Percentiles rank a stretch among this genome's conserved stretches.
These are phyloP conservation scores for Synergus itoensis DNA, from an alignment of 2,888 invertebrate genomes.

Conservation along the genomic window DNA sequence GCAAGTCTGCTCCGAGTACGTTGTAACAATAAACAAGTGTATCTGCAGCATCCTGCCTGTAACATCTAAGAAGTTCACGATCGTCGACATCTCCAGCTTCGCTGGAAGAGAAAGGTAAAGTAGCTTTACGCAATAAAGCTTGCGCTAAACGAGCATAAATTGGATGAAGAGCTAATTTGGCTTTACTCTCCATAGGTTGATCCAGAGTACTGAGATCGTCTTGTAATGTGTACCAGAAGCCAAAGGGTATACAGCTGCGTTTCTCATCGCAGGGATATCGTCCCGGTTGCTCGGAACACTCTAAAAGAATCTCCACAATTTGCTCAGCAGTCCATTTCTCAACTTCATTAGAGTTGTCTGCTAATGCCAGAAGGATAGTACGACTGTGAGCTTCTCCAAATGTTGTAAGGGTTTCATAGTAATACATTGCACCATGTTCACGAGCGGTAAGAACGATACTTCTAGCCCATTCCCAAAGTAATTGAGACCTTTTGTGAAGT, in stretches of 20 bases:
- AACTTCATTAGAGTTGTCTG: conserved; percentile 72
- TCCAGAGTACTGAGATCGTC: conserved; percentile 78
- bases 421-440: conserved; percentile 66
- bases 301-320: conserved; percentile 86
- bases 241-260: conserved; percentile 90
- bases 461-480: conserved; percentile 72
- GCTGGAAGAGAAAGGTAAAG: conserved; percentile 81
- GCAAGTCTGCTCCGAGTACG: conserved; percentile 87
- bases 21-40: conserved; percentile 93
- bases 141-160: conserved; percentile 89
- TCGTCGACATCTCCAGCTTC: conserved; percentile 83
- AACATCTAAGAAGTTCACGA: conserved; percentile 86
- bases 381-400: conserved; percentile 80
- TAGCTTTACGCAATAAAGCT: conserved; percentile 88
- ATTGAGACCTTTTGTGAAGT: conserved; percentile 62
- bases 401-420: conserved; percentile 71
- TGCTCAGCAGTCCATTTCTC: conserved; percentile 81
- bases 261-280: conserved; percentile 93
- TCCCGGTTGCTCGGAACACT: conserved; percentile 90
- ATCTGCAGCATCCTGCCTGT: conserved; percentile 88
- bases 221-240: conserved; percentile 95
- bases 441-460: conserved; percentile 66
- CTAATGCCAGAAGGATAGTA: conserved; percentile 79
- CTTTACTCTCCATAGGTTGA: conserved; percentile 65
- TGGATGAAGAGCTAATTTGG: conserved; percentile 80